Evolutionary conservation across 2,113 vertebrate genomes (phyloP).

Genomic region (Bujurquina vittata): DNA sequence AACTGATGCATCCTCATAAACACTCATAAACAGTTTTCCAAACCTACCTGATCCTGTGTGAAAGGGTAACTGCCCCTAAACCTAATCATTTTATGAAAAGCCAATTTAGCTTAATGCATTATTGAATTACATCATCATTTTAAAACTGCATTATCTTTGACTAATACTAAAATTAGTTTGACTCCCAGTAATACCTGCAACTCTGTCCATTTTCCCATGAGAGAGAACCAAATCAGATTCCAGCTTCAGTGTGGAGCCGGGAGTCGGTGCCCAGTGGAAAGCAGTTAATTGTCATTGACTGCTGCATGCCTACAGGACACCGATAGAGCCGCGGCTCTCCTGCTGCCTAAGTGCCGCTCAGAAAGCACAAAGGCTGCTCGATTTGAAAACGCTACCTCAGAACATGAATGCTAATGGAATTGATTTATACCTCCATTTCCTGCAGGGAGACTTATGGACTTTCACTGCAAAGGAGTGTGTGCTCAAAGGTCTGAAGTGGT

Average conservation of each 20-base stretch:
- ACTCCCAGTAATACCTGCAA: neutral
- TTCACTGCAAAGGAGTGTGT: constrained; percentile 52
- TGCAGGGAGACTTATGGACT: constrained; percentile 58
- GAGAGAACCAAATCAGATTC: neutral
- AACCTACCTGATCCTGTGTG: too few relatives aligned
- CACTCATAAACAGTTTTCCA: too few relatives aligned
- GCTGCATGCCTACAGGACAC: constrained; percentile 64
- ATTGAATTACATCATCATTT: too few relatives aligned
- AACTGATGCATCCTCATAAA: too few relatives aligned
- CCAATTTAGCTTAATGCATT: too few relatives aligned
- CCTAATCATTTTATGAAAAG: too few relatives aligned
- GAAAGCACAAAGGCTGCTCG: constrained; percentile 56
- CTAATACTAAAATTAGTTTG: neutral
- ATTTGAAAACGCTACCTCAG: constrained; percentile 66
- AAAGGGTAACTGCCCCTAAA: too few relatives aligned
- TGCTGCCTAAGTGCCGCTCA: constrained; percentile 66
- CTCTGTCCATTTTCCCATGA: neutral
- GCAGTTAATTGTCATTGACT: constrained; percentile 75
- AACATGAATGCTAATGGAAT: constrained; percentile 75
- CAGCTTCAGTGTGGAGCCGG: neutral
- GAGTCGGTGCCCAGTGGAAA: constrained; percentile 36
- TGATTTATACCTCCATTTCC: constrained; percentile 71
- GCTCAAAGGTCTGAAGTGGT: constrained; percentile 45
- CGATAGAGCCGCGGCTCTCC: constrained; percentile 54
- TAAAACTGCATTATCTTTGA: neutral